Conservation (phyloP, 2,797 vertebrate species). For the Natrix natrix region DNA sequence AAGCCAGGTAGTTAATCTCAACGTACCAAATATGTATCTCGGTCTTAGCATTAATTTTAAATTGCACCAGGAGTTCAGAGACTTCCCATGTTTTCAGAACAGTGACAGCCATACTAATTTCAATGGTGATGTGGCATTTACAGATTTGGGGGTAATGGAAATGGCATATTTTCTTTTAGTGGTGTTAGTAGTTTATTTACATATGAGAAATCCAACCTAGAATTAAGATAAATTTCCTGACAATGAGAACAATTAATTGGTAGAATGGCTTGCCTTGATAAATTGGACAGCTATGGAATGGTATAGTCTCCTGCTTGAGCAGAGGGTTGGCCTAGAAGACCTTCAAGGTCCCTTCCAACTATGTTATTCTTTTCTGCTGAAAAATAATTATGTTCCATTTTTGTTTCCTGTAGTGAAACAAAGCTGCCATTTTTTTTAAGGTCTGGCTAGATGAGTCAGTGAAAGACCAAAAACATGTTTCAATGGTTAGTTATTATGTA, state of each 20-base stretch:
- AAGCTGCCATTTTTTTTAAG: neutral
- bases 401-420: neutral
- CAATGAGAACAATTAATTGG: neutral
- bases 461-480: neutral
- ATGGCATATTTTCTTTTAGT: neutral
- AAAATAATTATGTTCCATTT: neutral
- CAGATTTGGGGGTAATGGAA: neutral
- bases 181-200: neutral
- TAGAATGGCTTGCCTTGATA: neutral
- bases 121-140: no score
- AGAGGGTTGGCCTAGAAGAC: neutral
- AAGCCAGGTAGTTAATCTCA: neutral
- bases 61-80: neutral
- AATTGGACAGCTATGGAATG: neutral
- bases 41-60: neutral
- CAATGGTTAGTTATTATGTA: constrained; percentile 10
- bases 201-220: neutral
- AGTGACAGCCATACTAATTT: neutral
- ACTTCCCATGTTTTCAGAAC: neutral
- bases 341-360: neutral
- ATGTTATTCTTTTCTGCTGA: neutral
- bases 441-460: neutral
- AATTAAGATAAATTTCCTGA: neutral
- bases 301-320: neutral
- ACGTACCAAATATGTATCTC: neutral